Base-by-base conservation (phyloP, 2,888 invertebrate genomes). In the Urechis unicinctus region DNA sequence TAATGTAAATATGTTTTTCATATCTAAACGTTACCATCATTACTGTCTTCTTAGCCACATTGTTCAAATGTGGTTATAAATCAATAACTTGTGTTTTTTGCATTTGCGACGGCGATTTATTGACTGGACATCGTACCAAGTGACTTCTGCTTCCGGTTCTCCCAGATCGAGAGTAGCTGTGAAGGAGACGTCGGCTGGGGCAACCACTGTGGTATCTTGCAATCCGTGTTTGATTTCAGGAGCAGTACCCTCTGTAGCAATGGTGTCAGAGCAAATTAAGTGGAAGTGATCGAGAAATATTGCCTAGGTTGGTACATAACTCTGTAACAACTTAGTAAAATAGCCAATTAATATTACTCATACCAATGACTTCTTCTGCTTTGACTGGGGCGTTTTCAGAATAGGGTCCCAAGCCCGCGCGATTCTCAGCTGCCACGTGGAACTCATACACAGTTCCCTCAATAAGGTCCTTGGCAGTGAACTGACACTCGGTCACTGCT, bases 401-500 rank as follows among this genome's bases (percentile, higher is more conserved):
- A 6, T 89, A 86, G 1, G 61, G 59, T 26, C 65, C 65, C 55
- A 69, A 67, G 0, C 95, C 96, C 70, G 92, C 94, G 0, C 92
- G 89, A 80, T 93, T 95, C 79, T 95, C 95, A 0, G 95, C 94
- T 80, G 92, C 91, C 1, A 96, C 87, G 52, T 95, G 85, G 80
- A 95, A 95, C 72, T 87, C 86, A 78, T 95, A 95, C 73, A 92
- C 89, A 55, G 91, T 92, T 17, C 92, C 92, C 78, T 92, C 91
- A 59, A 93, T 91, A 55, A 96, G 81, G 73, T 93, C 91, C 63
- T 88, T 88, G 17, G 95, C 82, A 1, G 89, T 90, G 1, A 88
- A 86, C 24, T 64, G 59, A 2, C 70, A 68, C 43, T 30, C 47
- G 6, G 24, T 21, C 13, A 53, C 44, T 17, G 28, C 57, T 31